Evolutionary conservation across 1,140 invertebrate genomes (phyloP), one percentile per base, ranked within the genome.

Genomic region (Trichonephila inaurata): DNA sequence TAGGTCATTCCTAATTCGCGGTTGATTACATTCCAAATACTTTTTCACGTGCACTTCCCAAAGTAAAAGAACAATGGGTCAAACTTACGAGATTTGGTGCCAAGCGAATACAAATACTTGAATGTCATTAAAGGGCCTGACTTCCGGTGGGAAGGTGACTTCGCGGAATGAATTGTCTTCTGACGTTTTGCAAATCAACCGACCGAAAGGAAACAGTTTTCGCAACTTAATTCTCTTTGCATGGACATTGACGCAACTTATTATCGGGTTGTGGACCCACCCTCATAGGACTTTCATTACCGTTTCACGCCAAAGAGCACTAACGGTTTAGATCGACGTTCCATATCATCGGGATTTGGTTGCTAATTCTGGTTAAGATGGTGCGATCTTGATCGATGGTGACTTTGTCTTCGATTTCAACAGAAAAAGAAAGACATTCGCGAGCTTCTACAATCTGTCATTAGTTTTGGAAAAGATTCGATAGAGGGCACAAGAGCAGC

Each of bases 121-220:
- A 85, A 85, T 51, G 88, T n/a, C 69, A 81, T 62, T 61, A 81
- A 60, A 82, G 86, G 28, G 44, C 82, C 92, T 69, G 6, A 93
- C 86, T 93, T 93, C 92, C 92, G 85, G 24, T 51, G 82, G 21
- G 64, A 83, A 91, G 83, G 92, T 88, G 86, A 93, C 85, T 93
- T 60, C 28, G 66, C 85, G 21, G 66, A 89, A 64, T 88, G 92
- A 88, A 93, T 93, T 93, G 92, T 89, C 62, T 81, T 51, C 21
- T n/a, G 24, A 44, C 28, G 51, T 86, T 93, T 93, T 93, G 92
- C 86, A 93, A 93, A 93, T 87, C 85, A 33, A 16, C 60, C 85
- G 60, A 21, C 21, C 24, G 28, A 93, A 62, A 93, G 92, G 92
- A 93, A 93, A 89, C 44, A 72, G 64, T n/a, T 72, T 69, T 88